Percentiles rank a stretch among this genome's conserved stretches.
phyloP scores from a whole-genome alignment of 2,888 invertebrate species.

The Aquatica leii region DNA sequence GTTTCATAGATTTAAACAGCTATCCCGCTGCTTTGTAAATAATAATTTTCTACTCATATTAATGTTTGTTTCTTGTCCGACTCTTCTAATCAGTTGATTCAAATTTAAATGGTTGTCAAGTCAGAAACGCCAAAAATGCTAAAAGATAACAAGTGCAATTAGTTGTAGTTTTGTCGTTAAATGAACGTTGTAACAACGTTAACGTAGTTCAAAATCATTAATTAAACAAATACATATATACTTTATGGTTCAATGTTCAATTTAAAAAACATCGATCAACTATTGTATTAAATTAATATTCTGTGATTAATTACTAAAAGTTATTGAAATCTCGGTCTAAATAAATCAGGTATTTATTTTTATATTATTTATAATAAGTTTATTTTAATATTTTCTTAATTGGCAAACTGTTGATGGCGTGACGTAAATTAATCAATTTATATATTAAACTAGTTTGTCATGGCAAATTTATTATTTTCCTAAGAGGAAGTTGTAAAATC shows the following conservation, averaged over 20 bases:
- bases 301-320: conserved; percentile 2
- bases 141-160: no score
- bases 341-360: conserved; percentile 7
- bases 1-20: conserved; percentile 41
- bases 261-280: conserved; percentile 7
- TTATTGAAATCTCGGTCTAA: neutral
- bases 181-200: no score
- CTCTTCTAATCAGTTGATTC: conserved; percentile 53
- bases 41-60: conserved; percentile 57
- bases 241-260: conserved; percentile 8
- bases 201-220: conserved; percentile 2
- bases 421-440: neutral
- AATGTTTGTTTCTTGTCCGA: conserved; percentile 54
- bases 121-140: conserved; percentile 26
- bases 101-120: conserved; percentile 49
- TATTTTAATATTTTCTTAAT: neutral
- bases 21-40: conserved; percentile 56
- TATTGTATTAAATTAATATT: conserved; percentile 3
- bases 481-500: neutral
- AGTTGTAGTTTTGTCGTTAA: no score
- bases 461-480: conserved; percentile 2
- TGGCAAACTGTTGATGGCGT: neutral
- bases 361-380: neutral
- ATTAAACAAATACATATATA: neutral
- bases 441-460: no score